Conservation (phyloP, 2,888 invertebrate species). For the Drosophila anceps region DNA sequence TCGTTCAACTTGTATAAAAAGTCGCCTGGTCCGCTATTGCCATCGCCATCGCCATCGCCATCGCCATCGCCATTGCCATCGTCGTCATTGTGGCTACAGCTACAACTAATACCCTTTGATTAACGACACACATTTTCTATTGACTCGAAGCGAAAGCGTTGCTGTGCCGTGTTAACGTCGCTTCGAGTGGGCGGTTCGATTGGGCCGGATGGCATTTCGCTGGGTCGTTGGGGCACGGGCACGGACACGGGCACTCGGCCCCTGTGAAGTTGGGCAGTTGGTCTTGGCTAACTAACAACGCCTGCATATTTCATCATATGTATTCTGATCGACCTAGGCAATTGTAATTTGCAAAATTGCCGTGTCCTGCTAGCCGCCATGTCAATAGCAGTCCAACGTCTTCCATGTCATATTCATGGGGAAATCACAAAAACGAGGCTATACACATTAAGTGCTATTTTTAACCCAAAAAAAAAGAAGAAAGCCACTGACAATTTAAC, state of each 20-base stretch:
- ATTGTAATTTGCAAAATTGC: slow-evolving; percentile 78
- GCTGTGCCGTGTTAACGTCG: slow-evolving; percentile 16
- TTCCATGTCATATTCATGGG: slow-evolving; percentile 63
- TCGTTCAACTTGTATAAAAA: slow-evolving; percentile 74
- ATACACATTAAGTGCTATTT: slow-evolving; percentile 28
- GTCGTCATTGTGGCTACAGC: slow-evolving; percentile 62
- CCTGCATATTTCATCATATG: slow-evolving; percentile 75
- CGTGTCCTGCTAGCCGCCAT: slow-evolving; percentile 47
- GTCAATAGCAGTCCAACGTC: slow-evolving; percentile 41
- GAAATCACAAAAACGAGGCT: slow-evolving; percentile 54
- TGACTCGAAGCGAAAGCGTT: slow-evolving; percentile 64
- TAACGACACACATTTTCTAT: slow-evolving; percentile 82
- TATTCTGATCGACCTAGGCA: slow-evolving; percentile 64
- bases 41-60: slow-evolving; percentile 20
- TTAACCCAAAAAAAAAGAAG: background rate
- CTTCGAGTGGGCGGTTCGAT: slow-evolving; percentile 4
- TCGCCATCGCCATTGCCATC: slow-evolving; percentile 32
- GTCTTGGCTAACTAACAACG: slow-evolving; percentile 51
- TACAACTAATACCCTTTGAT: slow-evolving; percentile 82
- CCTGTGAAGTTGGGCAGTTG: slow-evolving; percentile 22
- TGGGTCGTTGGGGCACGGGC: slow-evolving; percentile 50
- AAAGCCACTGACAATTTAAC: slow-evolving; percentile 6
- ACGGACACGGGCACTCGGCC: slow-evolving; percentile 41
- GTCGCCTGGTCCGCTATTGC: slow-evolving; percentile 38
- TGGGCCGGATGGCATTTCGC: slow-evolving; percentile 28